Base-by-base conservation (phyloP, 2,888 invertebrate genomes). In the Dynastes grantii region DNA sequence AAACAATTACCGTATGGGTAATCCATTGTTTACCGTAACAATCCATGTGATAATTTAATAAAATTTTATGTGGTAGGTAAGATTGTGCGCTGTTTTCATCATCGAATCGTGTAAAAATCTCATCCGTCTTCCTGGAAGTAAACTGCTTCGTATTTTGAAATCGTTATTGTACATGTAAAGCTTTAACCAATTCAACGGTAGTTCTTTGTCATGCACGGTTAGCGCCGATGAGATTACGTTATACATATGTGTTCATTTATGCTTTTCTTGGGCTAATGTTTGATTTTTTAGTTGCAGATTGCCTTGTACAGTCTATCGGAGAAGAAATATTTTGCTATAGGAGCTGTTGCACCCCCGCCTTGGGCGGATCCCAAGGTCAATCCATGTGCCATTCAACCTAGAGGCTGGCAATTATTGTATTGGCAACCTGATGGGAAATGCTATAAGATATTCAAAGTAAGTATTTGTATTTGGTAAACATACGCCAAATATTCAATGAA, bases 361-460 rank as follows among this genome's bases (percentile, higher is more conserved):
- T 96, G 96, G 96, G 96, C 95, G 73, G 94, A 96, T 87, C 94
- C 95, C 0, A 90, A 92, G 81, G 91, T 92, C 84, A 96, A 96
- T 88, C 96, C 96, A 0, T 96, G 96, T 84, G 95, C 96, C 2
- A 90, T 92, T 2, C 92, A 94, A 87, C 94, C 95, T 0, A 91
- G 94, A 80, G 96, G 96, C 67, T 96, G 96, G 96, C 95, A 96
- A 85, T 91, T 96, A 86, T 91, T 96, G 77, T 96, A 94, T 88
- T 96, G 96, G 96, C 94, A 95, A 8, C 91, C 92, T 0, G 94
- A 96, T 86, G 94, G 95, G 81, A 93, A 94, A 88, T 96, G 96
- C 89, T 96, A 96, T 87, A 95, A 95, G 87, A 96, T 96, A 88
- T 96, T 96, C 86, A 94, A 95, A 91, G 93, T 92, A 86, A 83